Evolutionary conservation across 2,113 vertebrate genomes (phyloP).

Genomic region (Anhinga anhinga): DNA sequence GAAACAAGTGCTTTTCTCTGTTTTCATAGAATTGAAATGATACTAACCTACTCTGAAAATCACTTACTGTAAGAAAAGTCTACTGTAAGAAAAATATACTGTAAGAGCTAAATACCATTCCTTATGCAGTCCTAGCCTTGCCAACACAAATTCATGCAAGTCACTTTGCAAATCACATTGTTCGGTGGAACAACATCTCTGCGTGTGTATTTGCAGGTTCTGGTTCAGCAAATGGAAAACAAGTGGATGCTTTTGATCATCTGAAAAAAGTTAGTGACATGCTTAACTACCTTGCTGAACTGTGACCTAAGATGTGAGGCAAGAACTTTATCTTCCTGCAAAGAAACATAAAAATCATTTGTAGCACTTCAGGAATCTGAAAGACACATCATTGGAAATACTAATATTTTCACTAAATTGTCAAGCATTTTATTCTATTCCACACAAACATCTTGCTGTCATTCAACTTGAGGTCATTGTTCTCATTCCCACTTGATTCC

Average conservation of each 20-base stretch:
- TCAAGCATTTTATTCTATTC: neutral
- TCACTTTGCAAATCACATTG: neutral
- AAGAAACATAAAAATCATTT: neutral
- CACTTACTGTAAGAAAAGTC: neutral
- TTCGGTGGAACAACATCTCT: neutral
- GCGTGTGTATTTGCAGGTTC: neutral
- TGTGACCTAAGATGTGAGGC: neutral
- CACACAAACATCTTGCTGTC: neutral
- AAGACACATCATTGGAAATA: neutral
- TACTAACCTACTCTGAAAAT: neutral
- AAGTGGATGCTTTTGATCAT: neutral
- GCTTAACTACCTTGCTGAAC: neutral
- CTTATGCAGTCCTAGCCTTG: neutral
- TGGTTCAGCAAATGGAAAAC: constrained; percentile 25
- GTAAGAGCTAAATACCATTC: neutral
- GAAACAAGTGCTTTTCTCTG: neutral
- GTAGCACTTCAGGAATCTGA: neutral
- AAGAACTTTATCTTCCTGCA: neutral
- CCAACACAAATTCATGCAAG: neutral
- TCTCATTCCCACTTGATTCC: neutral
- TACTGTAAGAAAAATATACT: neutral
- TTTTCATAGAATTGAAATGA: neutral
- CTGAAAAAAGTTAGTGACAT: neutral
- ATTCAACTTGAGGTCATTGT: neutral
- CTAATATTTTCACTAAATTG: neutral